Base-by-base conservation (phyloP, 2,113 vertebrate genomes). In the Clarias gariepinus region DNA sequence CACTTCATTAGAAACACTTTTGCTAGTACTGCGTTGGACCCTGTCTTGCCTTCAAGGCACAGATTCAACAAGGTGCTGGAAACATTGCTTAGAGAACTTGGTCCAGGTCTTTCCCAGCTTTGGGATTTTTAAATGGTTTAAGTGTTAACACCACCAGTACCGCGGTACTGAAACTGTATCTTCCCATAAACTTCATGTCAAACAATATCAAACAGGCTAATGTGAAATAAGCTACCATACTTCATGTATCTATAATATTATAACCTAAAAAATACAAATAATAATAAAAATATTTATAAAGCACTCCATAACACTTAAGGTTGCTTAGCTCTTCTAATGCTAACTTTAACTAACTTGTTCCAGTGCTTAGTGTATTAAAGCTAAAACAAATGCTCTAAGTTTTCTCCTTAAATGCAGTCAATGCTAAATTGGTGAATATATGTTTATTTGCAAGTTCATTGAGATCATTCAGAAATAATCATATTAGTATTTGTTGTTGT, bases 311-410 rank as follows among this genome's bases (percentile, higher is more conserved):
- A 85, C 52, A 80, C 52, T 76, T 58, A 68, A n/a, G 64, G 52
- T 69, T 60, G 53, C 84, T 78, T 60, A 60, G 78, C 30, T 61
- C 57, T 61, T 36, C 19, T 61, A 60, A 80, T 41, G 30, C 57
- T 60, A 36, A 81, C 23, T 23, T 23, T 23, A 11, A 33, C 10
- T 23, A 58, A 81, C 78, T 36, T 16, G 36, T 21, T 81, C 57
- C 78, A 81, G 78, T 81, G 57, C 78, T 33, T 80, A 36, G 53
- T 60, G 77, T 80, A 33, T 80, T 36, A 36, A 80, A 80, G 77
- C 55, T 18, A 55, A 77, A 47, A 55, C 47, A 77, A 77, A 77
- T 3, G 30, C 19, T 28, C 23, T 61, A 61, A 36, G 18, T 36
- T 60, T 23, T 25, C 3, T 73, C 28, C 16, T 36, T 36, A 12